These are phyloP conservation scores for Aradophagus sp. DNA, from an alignment of 1,140 invertebrate species.

Conservation along the genomic window DNA sequence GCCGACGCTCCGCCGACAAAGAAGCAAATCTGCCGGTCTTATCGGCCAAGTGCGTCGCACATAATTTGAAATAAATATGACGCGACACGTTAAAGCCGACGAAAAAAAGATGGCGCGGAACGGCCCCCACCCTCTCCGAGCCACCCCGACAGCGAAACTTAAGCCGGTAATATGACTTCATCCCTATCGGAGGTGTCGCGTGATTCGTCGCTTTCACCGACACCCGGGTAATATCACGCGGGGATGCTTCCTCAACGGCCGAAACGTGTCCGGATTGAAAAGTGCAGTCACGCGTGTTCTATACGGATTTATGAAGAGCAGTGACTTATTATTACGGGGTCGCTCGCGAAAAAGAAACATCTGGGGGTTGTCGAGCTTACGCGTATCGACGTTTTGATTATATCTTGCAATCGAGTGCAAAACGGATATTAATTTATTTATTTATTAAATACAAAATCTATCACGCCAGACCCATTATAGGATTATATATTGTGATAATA, in stretches of 20 bases:
- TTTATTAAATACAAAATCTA: no score
- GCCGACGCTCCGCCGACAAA: slow-evolving; percentile 23
- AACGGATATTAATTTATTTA: slow-evolving; percentile 7
- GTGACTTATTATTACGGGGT: slow-evolving; percentile 38
- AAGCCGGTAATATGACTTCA: slow-evolving; percentile 50
- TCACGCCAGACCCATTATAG: no score
- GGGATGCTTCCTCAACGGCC: slow-evolving; percentile 38
- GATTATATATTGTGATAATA: no score
- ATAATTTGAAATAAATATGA: slow-evolving; percentile 56
- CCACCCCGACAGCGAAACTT: no score
- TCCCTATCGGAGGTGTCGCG: slow-evolving; percentile 38
- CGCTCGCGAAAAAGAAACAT: slow-evolving; percentile 5
- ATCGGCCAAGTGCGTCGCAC: slow-evolving; percentile 28
- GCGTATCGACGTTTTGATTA: slow-evolving; percentile 8
- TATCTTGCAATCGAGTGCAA: slow-evolving; percentile 27
- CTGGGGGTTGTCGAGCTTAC: no score
- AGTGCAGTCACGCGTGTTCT: slow-evolving; percentile 47
- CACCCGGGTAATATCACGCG: slow-evolving; percentile 35
- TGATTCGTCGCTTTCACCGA: slow-evolving; percentile 22
- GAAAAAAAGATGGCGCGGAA: slow-evolving; percentile 26
- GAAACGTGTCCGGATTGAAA: slow-evolving; percentile 47
- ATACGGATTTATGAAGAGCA: slow-evolving; percentile 27
- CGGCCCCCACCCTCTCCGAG: neutral
- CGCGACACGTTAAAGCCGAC: slow-evolving; percentile 29
- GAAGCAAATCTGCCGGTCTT: slow-evolving; percentile 29